phyloP scores from a whole-genome alignment of 2,888 invertebrate genomes.

The Idaea straminata region DNA sequence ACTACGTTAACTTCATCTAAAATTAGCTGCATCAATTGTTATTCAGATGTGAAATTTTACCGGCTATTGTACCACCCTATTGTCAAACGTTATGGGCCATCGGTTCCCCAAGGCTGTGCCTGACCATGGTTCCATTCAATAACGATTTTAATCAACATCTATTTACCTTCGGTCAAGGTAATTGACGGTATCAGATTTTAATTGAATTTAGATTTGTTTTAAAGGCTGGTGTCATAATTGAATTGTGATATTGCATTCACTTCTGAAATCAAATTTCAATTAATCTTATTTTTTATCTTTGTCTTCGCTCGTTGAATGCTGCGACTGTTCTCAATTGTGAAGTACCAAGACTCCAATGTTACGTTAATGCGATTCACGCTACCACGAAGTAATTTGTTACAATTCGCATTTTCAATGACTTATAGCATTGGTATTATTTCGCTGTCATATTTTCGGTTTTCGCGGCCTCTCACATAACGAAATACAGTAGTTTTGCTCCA shows the following conservation, averaged over 20 bases:
- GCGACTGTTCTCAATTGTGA: too few species aligned
- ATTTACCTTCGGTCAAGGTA: constrained; percentile 12
- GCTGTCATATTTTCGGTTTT: too few species aligned
- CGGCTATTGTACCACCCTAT: constrained; percentile 3
- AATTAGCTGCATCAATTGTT: not conserved
- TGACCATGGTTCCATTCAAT: constrained; percentile 24
- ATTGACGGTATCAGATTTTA: not conserved
- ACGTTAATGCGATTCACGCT: too few species aligned
- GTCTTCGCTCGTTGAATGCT: too few species aligned
- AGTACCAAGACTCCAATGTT: too few species aligned
- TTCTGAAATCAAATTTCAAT: not conserved
- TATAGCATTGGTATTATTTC: too few species aligned
- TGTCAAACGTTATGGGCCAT: constrained; percentile 24
- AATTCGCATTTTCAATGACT: too few species aligned
- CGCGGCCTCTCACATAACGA: too few species aligned
- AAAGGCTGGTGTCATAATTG: not conserved
- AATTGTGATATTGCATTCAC: not conserved
- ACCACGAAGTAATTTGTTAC: too few species aligned
- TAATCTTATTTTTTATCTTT: not conserved
- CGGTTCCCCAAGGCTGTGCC: constrained; percentile 24
- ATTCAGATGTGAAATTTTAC: constrained; percentile 2
- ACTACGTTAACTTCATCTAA: not conserved
- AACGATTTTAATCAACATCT: constrained; percentile 15
- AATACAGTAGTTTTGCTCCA: too few species aligned
- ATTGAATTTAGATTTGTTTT: constrained; percentile 2